Conservation (phyloP, 2,888 invertebrate species). For the Ophioninae sp. region DNA sequence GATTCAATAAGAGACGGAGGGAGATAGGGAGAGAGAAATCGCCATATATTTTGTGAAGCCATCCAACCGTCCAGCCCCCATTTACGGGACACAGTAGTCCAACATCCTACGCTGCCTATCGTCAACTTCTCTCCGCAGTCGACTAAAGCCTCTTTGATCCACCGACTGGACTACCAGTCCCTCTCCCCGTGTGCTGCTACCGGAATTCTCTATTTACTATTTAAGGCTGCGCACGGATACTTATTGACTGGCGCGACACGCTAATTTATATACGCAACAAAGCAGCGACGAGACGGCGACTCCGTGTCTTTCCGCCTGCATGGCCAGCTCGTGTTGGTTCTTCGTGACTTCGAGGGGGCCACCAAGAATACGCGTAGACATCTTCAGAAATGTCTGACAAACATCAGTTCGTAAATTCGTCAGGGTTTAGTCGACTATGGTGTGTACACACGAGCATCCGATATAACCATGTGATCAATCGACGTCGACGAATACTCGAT, state of each 20-base stretch:
- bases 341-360: slow-evolving; percentile 23
- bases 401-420: slow-evolving; percentile 55
- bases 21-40: slow-evolving; percentile 54
- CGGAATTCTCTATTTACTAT: slow-evolving; percentile 72
- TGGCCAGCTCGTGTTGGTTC: slow-evolving; percentile 29
- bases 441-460: not conserved
- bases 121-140: slow-evolving; percentile 31
- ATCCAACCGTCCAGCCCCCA: not conserved
- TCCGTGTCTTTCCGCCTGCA: slow-evolving; percentile 16
- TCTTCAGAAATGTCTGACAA: slow-evolving; percentile 29
- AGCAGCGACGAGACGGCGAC: slow-evolving; percentile 35
- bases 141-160: slow-evolving; percentile 63
- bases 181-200: slow-evolving; percentile 60
- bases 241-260: slow-evolving; percentile 71
- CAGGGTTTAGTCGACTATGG: slow-evolving; percentile 32
- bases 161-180: slow-evolving; percentile 52
- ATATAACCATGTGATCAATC: too few relatives aligned
- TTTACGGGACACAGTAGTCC: not conserved
- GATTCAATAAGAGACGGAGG: slow-evolving; percentile 23
- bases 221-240: slow-evolving; percentile 68
- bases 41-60: slow-evolving; percentile 16
- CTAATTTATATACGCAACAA: slow-evolving; percentile 71
- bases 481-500: not conserved
- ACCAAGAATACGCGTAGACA: slow-evolving; percentile 1
- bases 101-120: slow-evolving; percentile 15